These are phyloP conservation scores for Drosophila mercatorum DNA, from an alignment of 2,888 invertebrate species.

Conservation along the genomic window DNA sequence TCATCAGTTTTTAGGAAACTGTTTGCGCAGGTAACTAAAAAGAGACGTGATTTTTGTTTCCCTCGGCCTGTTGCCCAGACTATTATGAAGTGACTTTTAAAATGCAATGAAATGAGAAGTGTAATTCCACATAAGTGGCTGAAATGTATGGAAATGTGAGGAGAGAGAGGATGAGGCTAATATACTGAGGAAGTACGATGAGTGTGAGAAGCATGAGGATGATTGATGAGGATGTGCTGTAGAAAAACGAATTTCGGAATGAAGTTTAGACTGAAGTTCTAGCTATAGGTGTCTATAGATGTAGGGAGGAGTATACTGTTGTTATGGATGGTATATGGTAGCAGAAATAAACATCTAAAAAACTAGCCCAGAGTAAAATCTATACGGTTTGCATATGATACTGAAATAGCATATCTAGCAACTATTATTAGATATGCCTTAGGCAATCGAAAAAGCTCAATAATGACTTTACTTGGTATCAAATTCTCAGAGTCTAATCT, in stretches of 20 bases:
- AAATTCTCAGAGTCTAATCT: too few relatives aligned
- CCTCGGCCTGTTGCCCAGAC: constrained; percentile 4
- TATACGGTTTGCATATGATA: too few relatives aligned
- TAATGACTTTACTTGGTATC: not conserved
- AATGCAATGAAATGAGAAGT: constrained; percentile 10
- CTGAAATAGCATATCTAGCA: too few relatives aligned
- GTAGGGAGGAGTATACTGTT: not conserved
- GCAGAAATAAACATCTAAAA: too few relatives aligned
- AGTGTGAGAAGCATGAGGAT: not conserved
- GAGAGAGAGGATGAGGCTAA: not conserved
- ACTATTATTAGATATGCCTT: too few relatives aligned
- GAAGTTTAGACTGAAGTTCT: not conserved
- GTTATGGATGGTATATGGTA: not conserved
- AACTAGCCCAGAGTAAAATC: too few relatives aligned
- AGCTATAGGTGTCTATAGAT: not conserved
- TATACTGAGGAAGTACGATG: not conserved
- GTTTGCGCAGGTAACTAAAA: constrained; percentile 40
- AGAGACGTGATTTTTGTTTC: not conserved
- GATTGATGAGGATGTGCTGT: not conserved
- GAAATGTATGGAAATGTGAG: constrained; percentile 15
- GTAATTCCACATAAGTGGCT: constrained; percentile 21
- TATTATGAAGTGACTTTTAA: constrained; percentile 26
- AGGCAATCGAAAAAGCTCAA: too few relatives aligned
- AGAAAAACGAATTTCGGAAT: not conserved
- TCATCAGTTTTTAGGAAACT: constrained; percentile 50